Evolutionary conservation across 2,797 vertebrate species (phyloP).

Genomic region (Rhincodon typus): DNA sequence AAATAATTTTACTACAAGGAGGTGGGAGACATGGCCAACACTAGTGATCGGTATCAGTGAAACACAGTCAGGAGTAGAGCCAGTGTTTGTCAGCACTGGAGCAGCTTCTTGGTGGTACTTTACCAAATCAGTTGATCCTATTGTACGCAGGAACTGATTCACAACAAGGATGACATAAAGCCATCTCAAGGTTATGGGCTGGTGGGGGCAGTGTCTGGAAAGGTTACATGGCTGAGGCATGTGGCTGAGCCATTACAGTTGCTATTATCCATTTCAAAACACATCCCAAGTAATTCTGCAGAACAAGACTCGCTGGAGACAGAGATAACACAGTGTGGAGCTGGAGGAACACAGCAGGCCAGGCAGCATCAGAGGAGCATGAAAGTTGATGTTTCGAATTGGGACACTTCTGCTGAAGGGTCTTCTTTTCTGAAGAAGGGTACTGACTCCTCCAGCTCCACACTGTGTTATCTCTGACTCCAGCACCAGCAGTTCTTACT

Average conservation of each 20-base stretch:
- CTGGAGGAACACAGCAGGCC: too few relatives aligned
- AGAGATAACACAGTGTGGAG: background rate
- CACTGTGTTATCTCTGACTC: too few relatives aligned
- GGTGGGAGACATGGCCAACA: background rate
- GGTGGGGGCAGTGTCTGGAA: too few relatives aligned
- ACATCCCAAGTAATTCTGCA: background rate
- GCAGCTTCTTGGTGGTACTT: background rate
- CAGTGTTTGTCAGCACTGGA: background rate
- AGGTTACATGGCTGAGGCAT: background rate
- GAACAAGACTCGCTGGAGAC: background rate
- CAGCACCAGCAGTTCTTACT: too few relatives aligned
- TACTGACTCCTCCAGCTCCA: too few relatives aligned
- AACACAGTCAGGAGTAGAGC: background rate
- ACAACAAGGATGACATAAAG: background rate
- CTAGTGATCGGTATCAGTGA: background rate
- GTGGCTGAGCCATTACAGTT: background rate
- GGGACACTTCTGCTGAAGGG: too few relatives aligned
- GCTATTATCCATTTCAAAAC: background rate
- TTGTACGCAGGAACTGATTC: background rate
- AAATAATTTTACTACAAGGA: background rate
- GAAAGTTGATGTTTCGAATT: too few relatives aligned
- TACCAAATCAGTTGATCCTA: background rate
- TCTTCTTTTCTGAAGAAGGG: too few relatives aligned
- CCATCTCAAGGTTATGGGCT: too few relatives aligned
- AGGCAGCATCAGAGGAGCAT: too few relatives aligned